Conservation (phyloP, 2,113 vertebrate species). For the Dinomys branickii region DNA sequence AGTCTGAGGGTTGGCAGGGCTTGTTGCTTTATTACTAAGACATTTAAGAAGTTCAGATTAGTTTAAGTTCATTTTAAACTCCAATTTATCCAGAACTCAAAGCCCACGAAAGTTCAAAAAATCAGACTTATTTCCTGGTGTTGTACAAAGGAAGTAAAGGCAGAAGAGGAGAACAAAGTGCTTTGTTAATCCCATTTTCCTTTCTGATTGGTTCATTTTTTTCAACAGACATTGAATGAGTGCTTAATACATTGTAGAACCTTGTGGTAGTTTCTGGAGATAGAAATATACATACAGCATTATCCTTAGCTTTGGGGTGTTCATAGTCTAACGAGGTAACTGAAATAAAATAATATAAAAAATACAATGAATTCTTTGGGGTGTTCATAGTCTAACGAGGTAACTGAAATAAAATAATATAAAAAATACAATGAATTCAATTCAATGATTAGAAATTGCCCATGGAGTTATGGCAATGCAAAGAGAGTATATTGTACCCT, state of each 20-base stretch:
- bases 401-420: not conserved
- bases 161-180: not conserved
- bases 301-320: not conserved
- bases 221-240: not conserved
- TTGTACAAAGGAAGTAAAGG: not conserved
- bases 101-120: conserved; percentile 60
- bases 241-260: not conserved
- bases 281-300: not conserved
- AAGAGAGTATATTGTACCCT: not conserved
- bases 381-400: not conserved
- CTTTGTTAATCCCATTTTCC: not conserved
- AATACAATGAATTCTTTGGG: not conserved
- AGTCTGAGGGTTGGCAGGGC: conserved; percentile 73
- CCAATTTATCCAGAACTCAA: conserved; percentile 62
- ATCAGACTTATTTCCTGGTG: conserved; percentile 48
- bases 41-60: conserved; percentile 59
- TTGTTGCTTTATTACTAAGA: conserved; percentile 72
- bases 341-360: not conserved
- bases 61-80: conserved; percentile 61
- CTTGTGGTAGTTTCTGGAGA: not conserved
- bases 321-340: not conserved
- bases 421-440: not conserved
- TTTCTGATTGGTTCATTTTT: not conserved
- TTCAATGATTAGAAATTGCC: not conserved
- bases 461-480: not conserved